Base-by-base conservation (phyloP, 2,113 vertebrate genomes). In the Lampris incognitus region DNA sequence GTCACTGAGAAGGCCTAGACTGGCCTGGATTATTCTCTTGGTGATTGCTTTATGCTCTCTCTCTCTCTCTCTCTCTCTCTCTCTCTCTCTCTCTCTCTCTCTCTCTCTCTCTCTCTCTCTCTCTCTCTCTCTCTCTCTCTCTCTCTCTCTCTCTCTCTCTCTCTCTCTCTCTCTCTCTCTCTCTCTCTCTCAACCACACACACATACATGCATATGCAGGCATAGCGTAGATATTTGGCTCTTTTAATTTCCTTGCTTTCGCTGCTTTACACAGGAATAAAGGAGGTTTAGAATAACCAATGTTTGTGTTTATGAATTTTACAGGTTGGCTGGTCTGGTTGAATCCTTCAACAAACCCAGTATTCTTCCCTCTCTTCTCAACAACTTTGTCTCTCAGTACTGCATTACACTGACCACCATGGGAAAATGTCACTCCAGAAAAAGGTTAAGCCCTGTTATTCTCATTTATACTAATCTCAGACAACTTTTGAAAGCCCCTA, bases 291-390 rank as follows among this genome's bases (percentile, higher is more conserved):
- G 66, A 81, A 65, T 66, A 5, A 58, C 36, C 63, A 70, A 48
- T 77, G 37, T 56, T 74, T 76, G 6, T 76, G 55, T 72, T 56
- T 75, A 46, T 76, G 24, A 48, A 24, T 76, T 59, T 79, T 7
- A 2, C 80, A 97, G 96, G 38, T 77, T 97, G 82, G 92, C 87
- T 2, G 72, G 38, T 55, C 85, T 85, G 81, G 88, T 96, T 74
- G 78, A 52, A 69, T 91, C 69, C 69, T 64, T 1, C 0, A 87
- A 76, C 60, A 49, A 70, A 10, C 65, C 79, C 50, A 83, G 62
- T 1, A n/a, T 40, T 0, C 39, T 63, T 1, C 60, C 87, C 2
- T 60, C 8, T 1, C 68, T 92, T 2, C 81, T 96, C 61, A 85
- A 44, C 40, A 72, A 93, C 50, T 84, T 5, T 0, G 62, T 96